Evolutionary conservation across 1,140 invertebrate genomes (phyloP).

Genomic region (Orchestia grillus): DNA sequence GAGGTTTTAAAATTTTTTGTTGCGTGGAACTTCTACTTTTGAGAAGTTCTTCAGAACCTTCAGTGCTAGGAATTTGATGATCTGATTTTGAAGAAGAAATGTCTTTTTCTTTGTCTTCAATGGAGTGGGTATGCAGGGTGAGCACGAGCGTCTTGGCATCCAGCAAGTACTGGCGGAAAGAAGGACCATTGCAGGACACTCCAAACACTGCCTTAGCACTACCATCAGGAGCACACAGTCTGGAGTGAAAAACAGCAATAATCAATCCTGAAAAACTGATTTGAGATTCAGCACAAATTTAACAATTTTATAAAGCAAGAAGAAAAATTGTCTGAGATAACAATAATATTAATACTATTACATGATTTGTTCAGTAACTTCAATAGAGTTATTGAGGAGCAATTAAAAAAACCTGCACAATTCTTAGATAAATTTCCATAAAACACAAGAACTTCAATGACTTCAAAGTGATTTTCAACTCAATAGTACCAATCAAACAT

Average conservation of each 20-base stretch:
- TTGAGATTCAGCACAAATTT: not conserved
- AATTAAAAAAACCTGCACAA: not conserved
- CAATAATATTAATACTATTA: not conserved
- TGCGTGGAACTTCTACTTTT: not conserved
- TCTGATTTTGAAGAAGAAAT: not conserved
- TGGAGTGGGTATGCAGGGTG: not conserved
- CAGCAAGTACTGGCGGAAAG: slow-evolving; percentile 15
- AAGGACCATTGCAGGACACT: slow-evolving; percentile 10
- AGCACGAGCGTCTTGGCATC: slow-evolving; percentile 2
- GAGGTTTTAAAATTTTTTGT: not conserved
- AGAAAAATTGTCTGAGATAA: too few species aligned
- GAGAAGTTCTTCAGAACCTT: not conserved
- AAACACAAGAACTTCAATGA: too few species aligned
- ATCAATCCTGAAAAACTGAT: not conserved
- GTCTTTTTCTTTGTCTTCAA: not conserved
- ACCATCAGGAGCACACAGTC: not conserved
- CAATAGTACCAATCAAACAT: not conserved
- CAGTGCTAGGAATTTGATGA: not conserved
- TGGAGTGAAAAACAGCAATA: not conserved
- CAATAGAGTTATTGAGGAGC: not conserved
- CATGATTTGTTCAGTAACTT: not conserved
- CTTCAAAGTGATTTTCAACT: too few species aligned
- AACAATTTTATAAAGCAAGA: not conserved
- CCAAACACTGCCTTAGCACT: slow-evolving; percentile 14
- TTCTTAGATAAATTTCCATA: too few species aligned